Base-by-base conservation (phyloP, 2,113 vertebrate genomes). In the Chionodraco myersi region DNA sequence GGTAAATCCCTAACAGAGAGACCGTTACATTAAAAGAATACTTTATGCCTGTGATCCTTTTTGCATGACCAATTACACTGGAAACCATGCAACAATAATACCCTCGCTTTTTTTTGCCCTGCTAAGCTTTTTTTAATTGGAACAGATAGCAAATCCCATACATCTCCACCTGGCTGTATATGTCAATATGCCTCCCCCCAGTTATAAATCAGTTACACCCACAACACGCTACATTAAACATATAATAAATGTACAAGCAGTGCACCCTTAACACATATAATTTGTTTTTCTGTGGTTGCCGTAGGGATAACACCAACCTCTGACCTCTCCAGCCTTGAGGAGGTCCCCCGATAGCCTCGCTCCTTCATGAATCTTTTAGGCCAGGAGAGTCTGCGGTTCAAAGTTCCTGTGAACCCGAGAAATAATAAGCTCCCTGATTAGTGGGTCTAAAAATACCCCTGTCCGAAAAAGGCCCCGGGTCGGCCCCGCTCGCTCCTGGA, bases 381-480 rank as follows among this genome's bases (percentile, higher is more conserved):
- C 80, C 80, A 76, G 65, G 79, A 87, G 87, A 91, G 86, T 88
- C 89, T 87, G 83, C 72, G 86, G 94, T 94, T 94, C 92, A 94
- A 92, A 91, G 89, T 93, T 94, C 86, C 77, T 83, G 87, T 82
- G 88, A 94, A 93, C 89, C 91, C 36, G 10, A 89, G 89, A 94
- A 92, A 93, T 94, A 94, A 94, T 85, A 95, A 94, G 93, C 89
- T 90, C 82, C 82, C 89, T 93, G 92, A 95, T 95, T 94, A 92
- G 91, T 73, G 88, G 57, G 76, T 77, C 89, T 92, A 91, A 93
- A 92, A 91, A 93, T 93, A 92, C 85, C 75, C 53, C 70, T 73
- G 73, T 81, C 76, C 76, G 44, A 83, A 90, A 30, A 86, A 76
- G 75, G 60, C 69, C 56, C 62, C 85, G 48, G 89, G 79, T 85